Evolutionary conservation across 1,140 invertebrate species (phyloP).

Genomic region (Argopecten irradians): DNA sequence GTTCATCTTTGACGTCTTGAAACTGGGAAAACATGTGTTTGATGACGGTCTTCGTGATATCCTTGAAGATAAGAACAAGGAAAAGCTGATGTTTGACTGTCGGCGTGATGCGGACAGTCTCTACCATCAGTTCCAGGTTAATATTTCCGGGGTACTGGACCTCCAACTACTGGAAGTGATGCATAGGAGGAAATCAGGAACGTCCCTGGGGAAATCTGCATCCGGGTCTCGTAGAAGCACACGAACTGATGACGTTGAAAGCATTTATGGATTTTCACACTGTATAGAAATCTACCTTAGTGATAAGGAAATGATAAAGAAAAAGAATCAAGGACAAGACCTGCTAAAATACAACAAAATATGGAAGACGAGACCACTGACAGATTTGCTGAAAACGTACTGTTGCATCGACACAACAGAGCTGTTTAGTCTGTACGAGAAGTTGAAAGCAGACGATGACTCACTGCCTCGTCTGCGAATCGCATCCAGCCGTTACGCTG

Average conservation of each 20-base stretch:
- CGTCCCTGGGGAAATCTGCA: not conserved
- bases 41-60: constrained; percentile 30
- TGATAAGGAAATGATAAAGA: not conserved
- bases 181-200: not conserved
- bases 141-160: constrained; percentile 30
- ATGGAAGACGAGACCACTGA: constrained; percentile 32
- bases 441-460: not conserved
- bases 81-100: constrained; percentile 52
- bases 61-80: too few relatives aligned
- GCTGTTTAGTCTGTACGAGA: constrained; percentile 34
- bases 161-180: constrained; percentile 42
- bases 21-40: constrained; percentile 12
- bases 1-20: constrained; percentile 32
- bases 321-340: not conserved
- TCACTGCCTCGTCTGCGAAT: not conserved
- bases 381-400: not conserved
- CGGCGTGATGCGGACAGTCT: constrained; percentile 37
- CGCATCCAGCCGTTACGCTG: not conserved
- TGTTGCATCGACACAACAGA: not conserved
- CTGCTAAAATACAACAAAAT: not conserved
- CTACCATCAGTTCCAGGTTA: constrained; percentile 32
- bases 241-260: not conserved
- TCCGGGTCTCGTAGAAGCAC: not conserved
- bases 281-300: not conserved
- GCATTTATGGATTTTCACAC: not conserved